phyloP scores from a whole-genome alignment of 2,888 invertebrate species.

The Pristionchus maxplancki region DNA sequence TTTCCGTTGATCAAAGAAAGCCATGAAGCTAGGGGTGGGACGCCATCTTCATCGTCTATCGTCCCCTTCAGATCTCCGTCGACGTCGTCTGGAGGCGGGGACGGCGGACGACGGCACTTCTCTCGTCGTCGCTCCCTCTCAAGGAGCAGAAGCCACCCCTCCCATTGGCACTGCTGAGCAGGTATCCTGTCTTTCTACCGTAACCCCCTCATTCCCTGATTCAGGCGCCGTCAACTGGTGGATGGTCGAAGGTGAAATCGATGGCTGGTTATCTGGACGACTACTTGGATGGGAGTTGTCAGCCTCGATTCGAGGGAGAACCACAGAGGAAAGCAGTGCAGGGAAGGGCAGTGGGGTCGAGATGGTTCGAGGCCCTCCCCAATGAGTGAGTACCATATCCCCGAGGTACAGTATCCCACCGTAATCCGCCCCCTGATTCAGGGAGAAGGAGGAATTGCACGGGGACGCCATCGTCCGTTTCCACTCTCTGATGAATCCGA shows the following conservation, averaged over 20 bases:
- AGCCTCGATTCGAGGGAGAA: neutral
- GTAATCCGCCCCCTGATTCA: neutral
- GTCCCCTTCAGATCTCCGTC: slow-evolving; percentile 17
- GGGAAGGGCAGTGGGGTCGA: neutral
- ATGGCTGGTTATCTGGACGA: neutral
- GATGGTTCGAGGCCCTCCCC: slow-evolving; percentile 5
- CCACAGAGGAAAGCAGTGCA: neutral
- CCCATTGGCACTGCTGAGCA: neutral
- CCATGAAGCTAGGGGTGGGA: no score
- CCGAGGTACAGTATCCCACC: neutral
- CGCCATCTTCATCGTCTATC: neutral
- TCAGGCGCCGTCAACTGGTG: neutral
- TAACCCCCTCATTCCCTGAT: neutral
- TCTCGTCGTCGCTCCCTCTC: neutral
- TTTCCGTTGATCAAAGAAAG: no score
- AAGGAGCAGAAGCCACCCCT: neutral
- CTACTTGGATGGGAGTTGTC: neutral
- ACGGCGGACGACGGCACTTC: neutral
- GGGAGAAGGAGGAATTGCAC: slow-evolving; percentile 17
- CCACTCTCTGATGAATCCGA: slow-evolving; percentile 1
- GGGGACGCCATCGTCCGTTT: neutral
- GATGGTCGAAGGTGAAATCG: neutral
- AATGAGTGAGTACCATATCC: neutral
- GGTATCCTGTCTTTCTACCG: neutral
- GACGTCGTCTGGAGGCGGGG: neutral